Base-by-base conservation (phyloP, 2,113 vertebrate species). In the Eurystomus gularis region DNA sequence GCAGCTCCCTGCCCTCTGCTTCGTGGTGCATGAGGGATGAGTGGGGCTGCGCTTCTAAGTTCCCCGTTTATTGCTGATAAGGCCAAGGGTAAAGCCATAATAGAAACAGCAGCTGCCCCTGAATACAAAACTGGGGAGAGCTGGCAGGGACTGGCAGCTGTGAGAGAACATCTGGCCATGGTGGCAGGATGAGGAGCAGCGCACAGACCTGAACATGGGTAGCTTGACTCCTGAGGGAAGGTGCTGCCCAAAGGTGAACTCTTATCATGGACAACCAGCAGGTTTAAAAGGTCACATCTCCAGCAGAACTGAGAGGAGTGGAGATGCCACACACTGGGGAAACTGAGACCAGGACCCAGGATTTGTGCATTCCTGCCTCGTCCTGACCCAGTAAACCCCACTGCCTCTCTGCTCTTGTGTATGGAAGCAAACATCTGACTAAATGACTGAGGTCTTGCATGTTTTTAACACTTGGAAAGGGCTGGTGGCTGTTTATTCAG, bases 31-130 rank as follows among this genome's bases (percentile, higher is more conserved):
- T 2, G 26, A 60, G 85, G 81, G 82, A 5, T n/a, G 5, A 24
- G 69, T 1, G 19, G 60, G 40, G 57, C 51, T 35, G 21, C 28
- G 73, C 48, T 29, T 35, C 12, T 0, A 0, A 16, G 52, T 40
- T 29, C 35, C n/a, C 26, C 0, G 0, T 5, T 23, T 55, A 2
- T 7, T 68, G 70, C 81, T 65, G 69, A 6, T 8, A 52, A 35
- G 42, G 44, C 46, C 60, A 37, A 17, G 71, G 55, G 15, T 26
- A 60, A 72, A n/a, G 8, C 49, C 5, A 0, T 16, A 31, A 60
- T 10, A 62, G 61, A 40, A 70, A 69, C 31, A 68, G 76, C 49
- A 57, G 68, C 57, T 91, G 72, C 40, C 81, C 65, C 62, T 58
- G 54, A 19, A 37, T 46, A 58, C 8, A 54, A 3, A 9, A 13